A percentile compares a stretch with the other conserved stretches of the same genome.
Conservation (phyloP, 2,888 invertebrate species). For the Drosophila pseudotakahashii region DNA sequence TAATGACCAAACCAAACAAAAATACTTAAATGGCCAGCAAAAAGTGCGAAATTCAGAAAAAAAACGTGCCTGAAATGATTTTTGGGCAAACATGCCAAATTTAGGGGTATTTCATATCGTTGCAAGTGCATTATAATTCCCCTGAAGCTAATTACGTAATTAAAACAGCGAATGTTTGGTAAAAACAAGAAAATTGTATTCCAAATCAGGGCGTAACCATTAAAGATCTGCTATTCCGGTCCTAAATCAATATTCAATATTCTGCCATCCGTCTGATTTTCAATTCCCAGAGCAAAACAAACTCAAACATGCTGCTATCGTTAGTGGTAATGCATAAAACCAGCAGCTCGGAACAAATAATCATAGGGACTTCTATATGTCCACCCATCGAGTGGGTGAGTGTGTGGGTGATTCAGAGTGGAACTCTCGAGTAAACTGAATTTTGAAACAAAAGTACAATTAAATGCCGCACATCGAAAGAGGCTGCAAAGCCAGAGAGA, state of each 20-base stretch:
- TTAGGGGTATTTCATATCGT: not conserved
- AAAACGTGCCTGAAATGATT: not conserved
- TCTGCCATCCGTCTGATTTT: not conserved
- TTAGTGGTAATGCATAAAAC: not conserved
- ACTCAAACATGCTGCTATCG: slow-evolving; percentile 1
- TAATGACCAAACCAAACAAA: slow-evolving; percentile 15
- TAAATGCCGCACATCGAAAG: slow-evolving; percentile 3
- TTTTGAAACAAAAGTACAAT: slow-evolving; percentile 36
- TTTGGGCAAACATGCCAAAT: not conserved
- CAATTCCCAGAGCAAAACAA: slow-evolving; percentile 7
- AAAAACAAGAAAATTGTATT: too few species aligned
- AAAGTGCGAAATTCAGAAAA: not conserved
- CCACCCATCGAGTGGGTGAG: not conserved
- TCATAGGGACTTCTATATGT: slow-evolving; percentile 6
- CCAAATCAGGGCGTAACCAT: too few species aligned
- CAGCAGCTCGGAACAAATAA: slow-evolving; percentile 5
- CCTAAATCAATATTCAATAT: not conserved
- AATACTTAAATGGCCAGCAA: not conserved
- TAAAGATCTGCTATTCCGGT: too few species aligned
- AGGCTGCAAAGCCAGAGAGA: not conserved
- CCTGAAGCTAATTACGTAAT: slow-evolving; percentile 2
- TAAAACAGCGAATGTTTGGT: not conserved
- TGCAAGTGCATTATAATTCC: not conserved
- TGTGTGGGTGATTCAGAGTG: not conserved
- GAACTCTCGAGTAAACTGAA: slow-evolving; percentile 7